Percentiles rank a stretch among this genome's conserved stretches.
Evolutionary conservation across 2,113 vertebrate species (phyloP).

Genomic region (Vulpes ferrilata): DNA sequence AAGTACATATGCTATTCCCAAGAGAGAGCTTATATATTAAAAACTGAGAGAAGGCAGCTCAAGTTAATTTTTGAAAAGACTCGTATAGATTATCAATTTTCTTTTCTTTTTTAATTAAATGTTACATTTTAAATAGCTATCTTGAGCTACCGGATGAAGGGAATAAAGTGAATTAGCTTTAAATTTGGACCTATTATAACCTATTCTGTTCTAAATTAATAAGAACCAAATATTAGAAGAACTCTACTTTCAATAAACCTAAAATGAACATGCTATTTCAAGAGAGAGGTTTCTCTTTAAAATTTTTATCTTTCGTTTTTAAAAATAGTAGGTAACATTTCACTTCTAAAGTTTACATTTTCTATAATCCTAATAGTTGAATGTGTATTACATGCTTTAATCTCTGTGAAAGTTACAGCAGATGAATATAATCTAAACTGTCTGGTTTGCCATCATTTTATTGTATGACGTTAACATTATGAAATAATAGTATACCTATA

Average conservation of each 20-base stretch:
- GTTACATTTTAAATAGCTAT: constrained; percentile 41
- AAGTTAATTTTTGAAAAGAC: constrained; percentile 45
- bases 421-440: constrained; percentile 3
- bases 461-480: constrained; percentile 7
- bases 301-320: constrained; percentile 42
- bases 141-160: not conserved
- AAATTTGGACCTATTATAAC: not conserved
- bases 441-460: not conserved
- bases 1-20: not conserved
- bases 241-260: constrained; percentile 26
- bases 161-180: constrained; percentile 43
- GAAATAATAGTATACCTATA: not conserved
- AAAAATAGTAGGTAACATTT: constrained; percentile 44
- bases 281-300: constrained; percentile 14
- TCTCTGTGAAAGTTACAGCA: constrained; percentile 20
- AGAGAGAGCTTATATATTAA: not conserved
- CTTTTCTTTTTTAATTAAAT: constrained; percentile 55
- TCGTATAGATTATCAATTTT: not conserved
- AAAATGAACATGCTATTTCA: constrained; percentile 46
- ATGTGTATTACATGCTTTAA: constrained; percentile 22
- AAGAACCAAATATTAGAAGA: constrained; percentile 43
- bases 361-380: not conserved
- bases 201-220: constrained; percentile 50
- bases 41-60: not conserved
- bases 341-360: constrained; percentile 42